Evolutionary conservation across 2,797 vertebrate species (phyloP), one percentile per base, ranked within the genome.

Genomic region (Schizopygopsis malacanthus): DNA sequence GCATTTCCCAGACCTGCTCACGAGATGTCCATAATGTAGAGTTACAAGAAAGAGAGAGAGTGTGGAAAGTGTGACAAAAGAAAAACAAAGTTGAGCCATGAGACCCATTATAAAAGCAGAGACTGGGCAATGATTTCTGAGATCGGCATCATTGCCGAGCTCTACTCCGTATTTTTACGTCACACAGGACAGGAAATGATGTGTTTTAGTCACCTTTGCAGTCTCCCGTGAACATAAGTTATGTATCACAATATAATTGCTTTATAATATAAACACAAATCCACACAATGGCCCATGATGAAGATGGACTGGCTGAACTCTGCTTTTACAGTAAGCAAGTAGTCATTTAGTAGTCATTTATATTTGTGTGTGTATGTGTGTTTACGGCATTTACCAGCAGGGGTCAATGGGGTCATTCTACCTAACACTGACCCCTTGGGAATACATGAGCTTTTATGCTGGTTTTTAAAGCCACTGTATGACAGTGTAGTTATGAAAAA

Each of bases 1-100:
- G 75, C 61, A 47, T 76, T 88, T 88, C 87, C 85, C 79, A 87
- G 87, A 88, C 88, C 45, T 85, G 20, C n/a, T 77, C 50, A 52
- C 47, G 4, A n/a, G 72, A 67, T 52, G 81, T 45, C 28, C 25
- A 69, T 79, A 59, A 33, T 79, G 69, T 16, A 61, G 25, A 61
- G 9, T 85, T 85, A 59, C 83, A 85, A 85, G 76, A 85, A 85
- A 79, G 39, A 72, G 83, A 85, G 41, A 61, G 39, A 47, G 63
- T 18, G 22, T 1, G 65, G 63, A 70, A 54, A 80, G 77, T 71
- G 50, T 61, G 63, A 75, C 47, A 28, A 52, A 71, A 33, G 52
- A 59, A 63, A 81, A 82, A 65, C 79, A 45, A 28, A 28, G 11
- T 10, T 81, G 41, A 43, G 59, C 39, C 63, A 56, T 9, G 69